Evolutionary conservation across 2,797 vertebrate species (phyloP).

Genomic region (Paratrypauchen microcephalus): DNA sequence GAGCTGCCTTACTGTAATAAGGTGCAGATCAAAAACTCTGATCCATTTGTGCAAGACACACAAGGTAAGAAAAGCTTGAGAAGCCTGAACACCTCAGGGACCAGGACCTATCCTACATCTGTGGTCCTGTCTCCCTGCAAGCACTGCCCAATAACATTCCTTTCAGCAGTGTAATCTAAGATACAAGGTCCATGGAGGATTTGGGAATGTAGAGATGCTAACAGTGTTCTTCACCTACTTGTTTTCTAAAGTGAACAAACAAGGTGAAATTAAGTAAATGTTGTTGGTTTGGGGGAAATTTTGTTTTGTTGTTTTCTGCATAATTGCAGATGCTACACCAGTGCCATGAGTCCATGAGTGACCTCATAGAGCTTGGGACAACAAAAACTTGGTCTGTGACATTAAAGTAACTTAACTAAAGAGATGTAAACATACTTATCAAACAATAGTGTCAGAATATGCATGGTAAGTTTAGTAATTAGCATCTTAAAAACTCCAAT

Average conservation of each 20-base stretch:
- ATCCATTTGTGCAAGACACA: conserved; percentile 19
- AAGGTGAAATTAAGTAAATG: not conserved
- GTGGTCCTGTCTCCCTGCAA: conserved; percentile 40
- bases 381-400: too few relatives aligned
- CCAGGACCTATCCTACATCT: conserved; percentile 34
- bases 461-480: too few relatives aligned
- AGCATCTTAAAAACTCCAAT: too few relatives aligned
- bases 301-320: not conserved
- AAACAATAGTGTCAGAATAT: too few relatives aligned
- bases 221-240: conserved; percentile 17
- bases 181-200: conserved; percentile 42
- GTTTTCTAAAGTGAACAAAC: not conserved
- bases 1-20: conserved; percentile 17
- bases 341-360: too few relatives aligned
- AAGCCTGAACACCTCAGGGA: conserved; percentile 39
- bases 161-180: conserved; percentile 61
- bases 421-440: too few relatives aligned
- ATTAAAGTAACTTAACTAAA: too few relatives aligned
- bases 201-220: conserved; percentile 49
- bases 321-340: too few relatives aligned
- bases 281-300: not conserved
- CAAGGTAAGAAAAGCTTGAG: not conserved
- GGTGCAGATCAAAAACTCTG: conserved; percentile 17
- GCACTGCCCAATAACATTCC: conserved; percentile 46
- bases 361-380: too few relatives aligned